A percentile compares a stretch with the other conserved stretches of the same genome.
Evolutionary conservation across 1,140 invertebrate genomes (phyloP).

Genomic region (Ericerus pela): DNA sequence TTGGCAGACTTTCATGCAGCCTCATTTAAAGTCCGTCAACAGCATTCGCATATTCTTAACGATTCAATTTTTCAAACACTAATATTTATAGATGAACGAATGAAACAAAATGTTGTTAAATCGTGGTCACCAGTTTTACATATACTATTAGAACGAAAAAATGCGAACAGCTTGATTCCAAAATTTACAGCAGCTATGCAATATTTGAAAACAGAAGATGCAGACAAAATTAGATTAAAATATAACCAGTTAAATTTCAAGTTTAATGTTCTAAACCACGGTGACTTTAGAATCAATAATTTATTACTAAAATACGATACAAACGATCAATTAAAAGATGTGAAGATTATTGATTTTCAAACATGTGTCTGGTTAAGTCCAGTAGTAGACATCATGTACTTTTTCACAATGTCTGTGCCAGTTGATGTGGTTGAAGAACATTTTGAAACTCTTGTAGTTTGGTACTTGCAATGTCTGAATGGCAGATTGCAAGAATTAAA

Average conservation of each 20-base stretch:
- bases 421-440: too few species aligned
- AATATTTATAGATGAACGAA: background rate
- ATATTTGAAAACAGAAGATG: background rate
- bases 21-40: too few species aligned
- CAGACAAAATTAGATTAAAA: background rate
- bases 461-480: too few species aligned
- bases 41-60: too few species aligned
- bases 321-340: background rate
- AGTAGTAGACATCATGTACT: background rate
- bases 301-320: background rate
- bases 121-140: background rate
- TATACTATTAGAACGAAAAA: background rate
- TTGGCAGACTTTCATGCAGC: too few species aligned
- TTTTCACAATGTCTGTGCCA: too few species aligned
- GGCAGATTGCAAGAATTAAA: too few species aligned
- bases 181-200: background rate
- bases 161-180: background rate
- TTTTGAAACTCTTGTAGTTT: too few species aligned
- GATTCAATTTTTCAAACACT: too few species aligned
- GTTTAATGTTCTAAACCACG: background rate
- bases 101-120: background rate
- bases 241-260: background rate
- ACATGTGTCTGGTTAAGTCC: background rate
- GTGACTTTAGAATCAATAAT: background rate
- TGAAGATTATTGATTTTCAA: background rate